Evolutionary conservation across 2,797 vertebrate species (phyloP).

Genomic region (Geotrypetes seraphini): DNA sequence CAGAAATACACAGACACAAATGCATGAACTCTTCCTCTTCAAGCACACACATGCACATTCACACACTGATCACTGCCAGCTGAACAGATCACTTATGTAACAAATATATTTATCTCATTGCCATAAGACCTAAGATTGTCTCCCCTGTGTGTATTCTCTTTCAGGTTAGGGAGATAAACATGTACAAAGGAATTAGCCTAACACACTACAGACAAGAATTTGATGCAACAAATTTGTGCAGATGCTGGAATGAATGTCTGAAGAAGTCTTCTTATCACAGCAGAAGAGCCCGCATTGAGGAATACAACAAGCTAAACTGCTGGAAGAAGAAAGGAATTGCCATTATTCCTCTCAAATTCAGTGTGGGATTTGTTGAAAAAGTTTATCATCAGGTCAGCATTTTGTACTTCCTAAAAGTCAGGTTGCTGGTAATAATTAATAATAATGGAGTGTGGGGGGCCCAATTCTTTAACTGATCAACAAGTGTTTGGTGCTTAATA

Average conservation of each 20-base stretch:
- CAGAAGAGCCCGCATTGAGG: conserved; percentile 34
- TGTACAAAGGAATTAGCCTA: conserved; percentile 61
- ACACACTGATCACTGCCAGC: background rate
- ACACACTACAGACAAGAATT: conserved; percentile 70
- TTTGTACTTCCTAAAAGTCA: too few relatives aligned
- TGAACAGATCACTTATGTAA: background rate
- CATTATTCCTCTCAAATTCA: conserved; percentile 74
- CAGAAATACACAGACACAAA: too few relatives aligned
- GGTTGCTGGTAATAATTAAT: too few relatives aligned
- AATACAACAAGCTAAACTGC: conserved; percentile 69
- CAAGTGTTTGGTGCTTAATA: too few relatives aligned
- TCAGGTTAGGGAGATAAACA: conserved; percentile 78
- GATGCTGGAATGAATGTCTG: conserved; percentile 76
- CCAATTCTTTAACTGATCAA: too few relatives aligned
- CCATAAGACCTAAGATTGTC: background rate
- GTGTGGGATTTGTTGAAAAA: conserved; percentile 54
- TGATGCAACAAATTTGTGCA: conserved; percentile 56
- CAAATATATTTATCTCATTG: background rate
- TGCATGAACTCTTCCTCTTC: too few relatives aligned
- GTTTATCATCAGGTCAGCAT: conserved; percentile 69
- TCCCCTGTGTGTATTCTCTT: conserved; percentile 11
- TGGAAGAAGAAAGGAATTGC: conserved; percentile 83
- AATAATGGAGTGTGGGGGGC: too few relatives aligned
- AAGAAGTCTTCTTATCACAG: conserved; percentile 42
- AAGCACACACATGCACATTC: too few relatives aligned